Base-by-base conservation (phyloP, 2,888 invertebrate genomes). In the Cheilosia pagana region DNA sequence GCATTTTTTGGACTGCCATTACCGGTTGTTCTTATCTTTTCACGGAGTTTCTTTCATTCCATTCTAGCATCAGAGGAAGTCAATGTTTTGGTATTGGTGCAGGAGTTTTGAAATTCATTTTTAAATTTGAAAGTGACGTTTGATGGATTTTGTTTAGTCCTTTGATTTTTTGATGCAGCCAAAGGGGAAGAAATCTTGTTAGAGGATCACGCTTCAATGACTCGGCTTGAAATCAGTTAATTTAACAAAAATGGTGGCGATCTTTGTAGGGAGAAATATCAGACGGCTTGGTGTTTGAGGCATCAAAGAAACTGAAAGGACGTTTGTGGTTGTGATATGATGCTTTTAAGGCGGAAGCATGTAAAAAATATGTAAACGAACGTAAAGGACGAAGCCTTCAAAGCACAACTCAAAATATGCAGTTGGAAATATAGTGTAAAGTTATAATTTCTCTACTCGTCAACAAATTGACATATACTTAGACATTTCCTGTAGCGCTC, bases 171-270 rank as follows among this genome's bases (percentile, higher is more conserved):
- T 63, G 35, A 62, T 60, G 43, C 12, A 2, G 25, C 14, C n/a
- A 14, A 45, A 48, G 76, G 65, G 59, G 76, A 63, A 65, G 48
- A 52, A 81, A 65, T 67, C 81, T 71, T 76, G 59, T 82, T 76
- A 67, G 57, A 76, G 76, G 65, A 76, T 82, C 53, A 82, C 55
- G 76, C 52, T 76, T 76, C 65, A 82, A 65, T 76, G 71, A 71
- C 60, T n/a, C 60, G 23, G 19, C 48, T 67, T 76, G 31, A 16
- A 76, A 65, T 71, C 59, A 48, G 65, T 70, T 52, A 70, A 55
- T 68, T 77, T 77, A 70, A 55, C 0, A 8, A 78, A 78, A 78
- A 78, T 78, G 77, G 77, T 31, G 48, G 70, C 70, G 57, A 59
- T 63, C 55, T 39, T 59, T 68, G 57, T 59, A 16, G 2, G 5